These are phyloP conservation scores for Drosophila lacertosa DNA, from an alignment of 1,140 invertebrate species.

Conservation along the genomic window DNA sequence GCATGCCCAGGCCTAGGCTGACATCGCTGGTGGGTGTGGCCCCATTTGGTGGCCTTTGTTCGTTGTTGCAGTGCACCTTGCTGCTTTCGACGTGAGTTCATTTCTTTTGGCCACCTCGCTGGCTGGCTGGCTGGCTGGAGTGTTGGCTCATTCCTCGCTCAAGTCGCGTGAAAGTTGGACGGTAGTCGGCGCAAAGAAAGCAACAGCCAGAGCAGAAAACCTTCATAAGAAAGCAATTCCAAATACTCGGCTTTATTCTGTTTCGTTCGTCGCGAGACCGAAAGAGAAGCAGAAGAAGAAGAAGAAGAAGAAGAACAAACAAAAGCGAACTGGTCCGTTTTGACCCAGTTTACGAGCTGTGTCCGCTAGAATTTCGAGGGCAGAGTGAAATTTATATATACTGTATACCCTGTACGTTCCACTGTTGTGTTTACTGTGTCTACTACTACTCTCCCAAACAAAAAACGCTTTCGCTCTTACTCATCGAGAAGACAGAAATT, in stretches of 20 bases:
- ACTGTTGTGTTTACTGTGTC: conserved; percentile 23
- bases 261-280: conserved; percentile 44
- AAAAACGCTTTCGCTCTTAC: conserved; percentile 61
- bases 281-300: conserved; percentile 42
- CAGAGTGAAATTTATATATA: conserved; percentile 40
- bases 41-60: conserved; percentile 48
- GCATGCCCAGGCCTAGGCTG: conserved; percentile 9
- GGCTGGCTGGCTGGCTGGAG: conserved; percentile 29
- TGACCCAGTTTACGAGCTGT: conserved; percentile 61
- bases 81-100: conserved; percentile 44
- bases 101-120: conserved; percentile 41
- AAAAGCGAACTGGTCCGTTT: conserved; percentile 46
- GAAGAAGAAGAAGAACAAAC: conserved; percentile 68
- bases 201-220: conserved; percentile 36
- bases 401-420: conserved; percentile 11
- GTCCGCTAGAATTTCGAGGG: conserved; percentile 60
- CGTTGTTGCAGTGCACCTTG: conserved; percentile 41
- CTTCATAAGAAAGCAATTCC: conserved; percentile 41
- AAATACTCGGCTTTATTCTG: conserved; percentile 44
- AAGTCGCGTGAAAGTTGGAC: conserved; percentile 83
- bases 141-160: conserved; percentile 75
- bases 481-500: conserved; percentile 53
- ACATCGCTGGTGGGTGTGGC: conserved; percentile 36
- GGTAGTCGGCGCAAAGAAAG: conserved; percentile 64
- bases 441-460: conserved; percentile 17